Evolutionary conservation across 2,113 vertebrate species (phyloP).

Genomic region (Bubalus kerabau): DNA sequence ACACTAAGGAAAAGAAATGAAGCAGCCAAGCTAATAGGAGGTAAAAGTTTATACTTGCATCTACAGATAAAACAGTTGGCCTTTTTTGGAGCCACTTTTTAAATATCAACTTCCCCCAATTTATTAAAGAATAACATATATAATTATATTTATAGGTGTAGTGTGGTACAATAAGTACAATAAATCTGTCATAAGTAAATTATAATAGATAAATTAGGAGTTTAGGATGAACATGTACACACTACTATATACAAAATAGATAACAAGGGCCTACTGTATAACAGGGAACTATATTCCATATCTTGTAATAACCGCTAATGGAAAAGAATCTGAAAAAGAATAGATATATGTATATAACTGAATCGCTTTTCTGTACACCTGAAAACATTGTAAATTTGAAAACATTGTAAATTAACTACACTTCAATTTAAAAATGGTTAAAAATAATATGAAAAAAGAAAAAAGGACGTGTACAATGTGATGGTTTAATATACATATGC

Average conservation of each 20-base stretch:
- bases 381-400: background rate
- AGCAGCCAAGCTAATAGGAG: background rate
- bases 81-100: background rate
- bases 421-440: background rate
- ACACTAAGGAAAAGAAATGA: background rate
- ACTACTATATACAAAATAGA: background rate
- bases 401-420: background rate
- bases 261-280: background rate
- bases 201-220: background rate
- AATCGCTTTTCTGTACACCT: background rate
- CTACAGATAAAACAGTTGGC: background rate
- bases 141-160: background rate
- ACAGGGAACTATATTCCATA: background rate
- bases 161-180: background rate
- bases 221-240: background rate
- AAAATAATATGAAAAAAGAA: background rate
- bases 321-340: background rate
- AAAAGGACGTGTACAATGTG: background rate
- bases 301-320: background rate
- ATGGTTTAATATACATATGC: background rate
- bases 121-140: background rate
- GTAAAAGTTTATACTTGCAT: background rate
- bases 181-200: background rate
- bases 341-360: background rate
- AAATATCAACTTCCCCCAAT: background rate